Percentiles rank a stretch among this genome's conserved stretches.
Evolutionary conservation across 2,888 invertebrate genomes (phyloP).

Genomic region (Brachypalpus laphriformis): DNA sequence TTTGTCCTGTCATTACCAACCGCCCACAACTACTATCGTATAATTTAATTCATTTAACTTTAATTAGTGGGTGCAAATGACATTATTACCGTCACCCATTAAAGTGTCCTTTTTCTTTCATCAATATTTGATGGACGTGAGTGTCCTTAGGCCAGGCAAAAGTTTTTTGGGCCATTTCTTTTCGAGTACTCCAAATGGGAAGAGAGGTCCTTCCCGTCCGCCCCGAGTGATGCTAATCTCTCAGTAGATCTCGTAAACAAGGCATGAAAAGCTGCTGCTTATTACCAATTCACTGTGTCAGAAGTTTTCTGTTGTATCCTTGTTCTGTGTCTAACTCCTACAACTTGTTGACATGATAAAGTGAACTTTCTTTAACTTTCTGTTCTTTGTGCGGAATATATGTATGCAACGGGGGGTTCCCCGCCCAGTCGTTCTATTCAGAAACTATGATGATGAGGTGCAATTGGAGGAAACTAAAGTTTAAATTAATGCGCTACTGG

Average conservation of each 20-base stretch:
- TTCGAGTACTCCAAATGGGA: constrained; percentile 2
- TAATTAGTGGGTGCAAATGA: constrained; percentile 52
- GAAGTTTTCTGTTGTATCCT: constrained; percentile 59
- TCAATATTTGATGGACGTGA: constrained; percentile 12
- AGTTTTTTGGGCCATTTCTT: constrained; percentile 16
- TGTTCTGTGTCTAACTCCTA: constrained; percentile 23
- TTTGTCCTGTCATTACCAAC: constrained; percentile 15
- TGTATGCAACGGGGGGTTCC: not conserved
- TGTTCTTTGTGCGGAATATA: not conserved
- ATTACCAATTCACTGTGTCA: constrained; percentile 62
- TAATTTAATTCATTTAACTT: constrained; percentile 54
- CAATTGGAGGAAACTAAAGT: constrained; percentile 56
- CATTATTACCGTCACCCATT: constrained; percentile 31
- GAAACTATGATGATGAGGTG: constrained; percentile 51
- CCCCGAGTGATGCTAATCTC: constrained; percentile 55
- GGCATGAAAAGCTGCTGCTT: constrained; percentile 46
- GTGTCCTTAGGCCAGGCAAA: not conserved
- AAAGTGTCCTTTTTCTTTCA: constrained; percentile 1
- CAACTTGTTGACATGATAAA: constrained; percentile 72
- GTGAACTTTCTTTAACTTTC: constrained; percentile 64
- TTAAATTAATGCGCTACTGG: constrained; percentile 51
- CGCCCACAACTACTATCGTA: constrained; percentile 12
- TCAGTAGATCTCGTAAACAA: constrained; percentile 44
- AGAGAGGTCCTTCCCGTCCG: not conserved
- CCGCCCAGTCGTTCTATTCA: not conserved